Conservation (phyloP, 2,888 invertebrate species). For the Amphimallon solstitiale region DNA sequence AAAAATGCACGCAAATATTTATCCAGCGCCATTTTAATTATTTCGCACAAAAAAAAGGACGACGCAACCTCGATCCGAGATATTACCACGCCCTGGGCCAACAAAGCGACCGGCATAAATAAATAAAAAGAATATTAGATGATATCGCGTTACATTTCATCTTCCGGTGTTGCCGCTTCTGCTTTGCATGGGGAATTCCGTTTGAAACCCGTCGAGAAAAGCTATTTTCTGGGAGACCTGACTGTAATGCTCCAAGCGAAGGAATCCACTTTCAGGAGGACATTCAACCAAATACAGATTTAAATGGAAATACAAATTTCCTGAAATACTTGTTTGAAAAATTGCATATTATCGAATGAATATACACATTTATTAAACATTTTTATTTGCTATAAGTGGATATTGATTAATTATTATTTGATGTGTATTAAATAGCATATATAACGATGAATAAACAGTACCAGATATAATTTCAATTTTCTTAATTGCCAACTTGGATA, state of each 20-base stretch:
- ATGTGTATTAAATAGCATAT: too few relatives aligned
- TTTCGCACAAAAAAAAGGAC: slow-evolving; percentile 31
- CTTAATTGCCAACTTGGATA: too few relatives aligned
- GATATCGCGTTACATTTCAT: slow-evolving; percentile 47
- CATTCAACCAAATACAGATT: slow-evolving; percentile 14
- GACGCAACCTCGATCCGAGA: slow-evolving; percentile 18
- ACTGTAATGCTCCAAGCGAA: background rate
- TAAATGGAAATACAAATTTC: slow-evolving; percentile 21
- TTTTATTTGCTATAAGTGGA: too few relatives aligned
- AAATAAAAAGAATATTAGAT: slow-evolving; percentile 47
- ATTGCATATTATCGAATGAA: too few relatives aligned
- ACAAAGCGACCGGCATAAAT: slow-evolving; percentile 44
- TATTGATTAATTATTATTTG: too few relatives aligned
- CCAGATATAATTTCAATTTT: too few relatives aligned
- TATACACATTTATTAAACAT: too few relatives aligned
- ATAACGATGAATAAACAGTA: too few relatives aligned
- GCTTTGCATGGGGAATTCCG: slow-evolving; percentile 42
- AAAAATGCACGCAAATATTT: slow-evolving; percentile 38
- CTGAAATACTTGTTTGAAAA: too few relatives aligned
- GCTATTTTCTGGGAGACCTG: slow-evolving; percentile 36
- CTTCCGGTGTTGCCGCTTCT: slow-evolving; percentile 37
- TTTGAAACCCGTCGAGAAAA: slow-evolving; percentile 42
- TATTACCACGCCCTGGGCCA: slow-evolving; percentile 36
- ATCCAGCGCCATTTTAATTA: slow-evolving; percentile 39
- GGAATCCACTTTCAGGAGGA: slow-evolving; percentile 19